Evolutionary conservation across 2,797 vertebrate genomes (phyloP), one percentile per base, ranked within the genome.

Genomic region (Anguilla anguilla): DNA sequence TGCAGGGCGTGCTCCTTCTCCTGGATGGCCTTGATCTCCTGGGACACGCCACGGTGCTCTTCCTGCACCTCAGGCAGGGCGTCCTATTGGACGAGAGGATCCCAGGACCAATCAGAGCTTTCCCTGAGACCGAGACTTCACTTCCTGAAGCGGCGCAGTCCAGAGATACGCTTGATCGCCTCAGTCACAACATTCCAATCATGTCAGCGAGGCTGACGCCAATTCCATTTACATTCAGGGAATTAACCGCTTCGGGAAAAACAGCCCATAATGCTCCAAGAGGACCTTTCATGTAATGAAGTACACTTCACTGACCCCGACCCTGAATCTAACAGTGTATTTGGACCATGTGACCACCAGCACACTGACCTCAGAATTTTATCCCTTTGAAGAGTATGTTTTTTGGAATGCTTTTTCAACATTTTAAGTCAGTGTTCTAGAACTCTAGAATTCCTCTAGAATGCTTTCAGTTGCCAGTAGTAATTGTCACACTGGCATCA

Each of bases 1-100:
- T 98, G 97, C 90, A 99, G 95, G 0, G 91, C 91, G 3, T 98
- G 97, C 86, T 99, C 97, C 89, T 97, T 95, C 81, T 97, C 96
- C 90, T 96, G 97, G 89, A 99, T 93, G 0, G 85, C 88, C 94
- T 97, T 97, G 1, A 99, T 96, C 91, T 97, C 96, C 91, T 97
- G 94, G 83, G 97, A 85, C 51, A 98, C 94, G 15, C 53, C 87
- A 13, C 94, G 94, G 87, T 97, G 95, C 92, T 97, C 94, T 92
- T 97, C 94, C 93, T 98, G 96, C 86, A 98, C 93, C 86, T 95
- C 96, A 9, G 97, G 96, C 59, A 98, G 95, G 0, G 93, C 90
- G 0, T 96, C 96, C 99, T 99, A 87, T 53, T 92, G 87, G 59
- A 86, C 43, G 53, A 59, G 28, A n/a, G 72, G 53, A 22, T 79